phyloP scores from a whole-genome alignment of 2,888 invertebrate genomes.

The Leptodirus hochenwartii region DNA sequence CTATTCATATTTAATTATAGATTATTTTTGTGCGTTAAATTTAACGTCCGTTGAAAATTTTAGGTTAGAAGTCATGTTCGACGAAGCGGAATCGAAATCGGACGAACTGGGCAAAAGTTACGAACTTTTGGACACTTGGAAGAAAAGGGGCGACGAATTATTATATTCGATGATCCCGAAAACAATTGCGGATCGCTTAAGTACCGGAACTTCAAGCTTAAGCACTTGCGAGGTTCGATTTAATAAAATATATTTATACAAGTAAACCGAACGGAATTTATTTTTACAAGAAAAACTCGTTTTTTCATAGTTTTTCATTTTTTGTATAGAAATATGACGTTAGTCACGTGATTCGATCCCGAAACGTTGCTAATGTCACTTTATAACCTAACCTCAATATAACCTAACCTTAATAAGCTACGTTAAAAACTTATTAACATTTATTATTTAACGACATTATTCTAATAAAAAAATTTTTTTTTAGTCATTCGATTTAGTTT shows the following conservation, averaged over 20 bases:
- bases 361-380: too few species aligned
- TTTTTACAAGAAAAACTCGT: not conserved
- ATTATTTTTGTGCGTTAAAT: too few species aligned
- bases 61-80: slow-evolving; percentile 62
- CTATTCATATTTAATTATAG: not conserved
- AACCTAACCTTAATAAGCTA: not conserved
- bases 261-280: too few species aligned
- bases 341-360: too few species aligned
- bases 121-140: slow-evolving; percentile 68
- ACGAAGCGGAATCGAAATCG: slow-evolving; percentile 63
- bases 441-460: not conserved
- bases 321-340: too few species aligned
- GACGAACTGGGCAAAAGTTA: slow-evolving; percentile 62
- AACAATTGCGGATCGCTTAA: slow-evolving; percentile 65
- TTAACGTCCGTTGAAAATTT: too few species aligned
- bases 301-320: slow-evolving; percentile 1
- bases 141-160: slow-evolving; percentile 66
- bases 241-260: slow-evolving; percentile 3
- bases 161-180: slow-evolving; percentile 86
- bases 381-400: too few species aligned
- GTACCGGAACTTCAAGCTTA: slow-evolving; percentile 55
- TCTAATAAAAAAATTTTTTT: slow-evolving; percentile 11
- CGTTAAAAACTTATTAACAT: not conserved
- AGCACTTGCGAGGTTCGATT: slow-evolving; percentile 55
- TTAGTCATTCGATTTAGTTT: slow-evolving; percentile 57